These are phyloP conservation scores for Pipistrellus kuhlii DNA, from an alignment of 2,797 vertebrate species.

Conservation along the genomic window DNA sequence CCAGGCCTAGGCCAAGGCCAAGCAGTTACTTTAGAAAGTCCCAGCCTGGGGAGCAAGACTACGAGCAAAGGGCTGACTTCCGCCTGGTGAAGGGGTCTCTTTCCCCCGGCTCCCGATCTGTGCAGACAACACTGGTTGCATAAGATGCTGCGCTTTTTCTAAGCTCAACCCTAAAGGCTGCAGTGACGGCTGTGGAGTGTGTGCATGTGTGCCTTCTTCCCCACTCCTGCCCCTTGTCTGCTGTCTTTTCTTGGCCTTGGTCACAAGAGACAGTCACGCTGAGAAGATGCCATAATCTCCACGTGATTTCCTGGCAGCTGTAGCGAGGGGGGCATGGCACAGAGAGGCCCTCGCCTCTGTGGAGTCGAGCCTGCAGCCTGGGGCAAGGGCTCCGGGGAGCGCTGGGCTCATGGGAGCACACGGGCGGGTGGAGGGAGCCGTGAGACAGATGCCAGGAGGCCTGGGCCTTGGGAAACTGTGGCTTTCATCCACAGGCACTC, in stretches of 20 bases:
- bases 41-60: not conserved
- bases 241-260: constrained; percentile 66
- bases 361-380: not conserved
- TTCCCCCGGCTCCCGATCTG: not conserved
- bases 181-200: accelerated
- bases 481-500: not conserved
- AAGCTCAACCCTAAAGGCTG: not conserved
- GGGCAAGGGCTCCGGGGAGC: too few species aligned
- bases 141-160: not conserved
- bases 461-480: not conserved
- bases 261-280: constrained; percentile 56
- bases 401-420: not conserved
- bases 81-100: not conserved
- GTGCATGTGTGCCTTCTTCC: not conserved
- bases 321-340: not conserved
- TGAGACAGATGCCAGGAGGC: not conserved
- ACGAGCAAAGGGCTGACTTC: not conserved
- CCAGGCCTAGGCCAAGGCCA: not conserved
- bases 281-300: constrained; percentile 45
- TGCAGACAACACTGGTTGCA: not conserved
- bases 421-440: too few species aligned
- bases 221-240: constrained; percentile 8
- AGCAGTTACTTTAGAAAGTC: not conserved
- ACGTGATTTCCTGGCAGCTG: not conserved
- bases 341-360: not conserved